Evolutionary conservation across 1,140 invertebrate species (phyloP), one percentile per base, ranked within the genome.

Genomic region (Papilio xuthus): DNA sequence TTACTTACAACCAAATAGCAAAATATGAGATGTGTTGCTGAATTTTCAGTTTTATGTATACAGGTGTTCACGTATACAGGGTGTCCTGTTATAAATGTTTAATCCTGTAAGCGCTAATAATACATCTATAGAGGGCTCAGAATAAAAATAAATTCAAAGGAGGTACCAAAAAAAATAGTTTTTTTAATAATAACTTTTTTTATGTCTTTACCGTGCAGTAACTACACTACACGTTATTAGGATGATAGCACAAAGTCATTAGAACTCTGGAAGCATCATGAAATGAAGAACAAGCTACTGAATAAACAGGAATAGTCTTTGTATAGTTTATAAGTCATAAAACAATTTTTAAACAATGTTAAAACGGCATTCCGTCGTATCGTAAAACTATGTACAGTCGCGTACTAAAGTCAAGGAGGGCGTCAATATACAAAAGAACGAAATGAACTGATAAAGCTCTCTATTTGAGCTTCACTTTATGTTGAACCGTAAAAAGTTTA

Each of bases 351-450:
- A 15, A 73, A 73, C 20, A 47, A 20, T 42, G 42, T 44, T 50
- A 73, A 10, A 82, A 78, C 60, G 79, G 79, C 82, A 86, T 84
- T 85, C 81, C 77, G 78, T 81, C 78, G 84, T 88, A 67, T 32
- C 60, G 42, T 73, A 23, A 71, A 47, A 73, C 37, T 47, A 47
- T 73, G 71, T 73, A 47, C 71, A 73, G 71, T 47, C 70, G 32
- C 32, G 72, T 12, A 74, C 23, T 74, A 75, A 75, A 75, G 23
- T 75, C 28, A 56, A 75, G 26, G 50, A 56, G 23, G 47, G 73
- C 73, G 4, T 88, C 87, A 86, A 88, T 88, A 86, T 87, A 88
- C 87, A 87, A 86, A 88, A 83, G 86, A 86, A 84, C 85, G 83
- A 84, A 86, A 86, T 80, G 82, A 80, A 84, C 78, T 81, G 83